Conservation (phyloP, 2,113 vertebrate genomes). For the Marcusenius ussheri region DNA sequence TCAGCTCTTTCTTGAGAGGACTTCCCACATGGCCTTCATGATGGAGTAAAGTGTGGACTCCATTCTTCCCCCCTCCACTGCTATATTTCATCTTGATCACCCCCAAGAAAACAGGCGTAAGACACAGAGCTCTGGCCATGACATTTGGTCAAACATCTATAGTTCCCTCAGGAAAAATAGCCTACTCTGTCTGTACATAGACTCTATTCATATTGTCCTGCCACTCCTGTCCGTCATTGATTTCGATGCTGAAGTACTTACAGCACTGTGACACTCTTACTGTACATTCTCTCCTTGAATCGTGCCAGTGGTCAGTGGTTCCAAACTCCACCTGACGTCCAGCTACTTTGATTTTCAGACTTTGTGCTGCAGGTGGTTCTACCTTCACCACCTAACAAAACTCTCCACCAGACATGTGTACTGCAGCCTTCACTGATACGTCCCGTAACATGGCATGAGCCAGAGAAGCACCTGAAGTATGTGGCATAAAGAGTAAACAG, state of each 20-base stretch:
- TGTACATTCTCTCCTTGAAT: background rate
- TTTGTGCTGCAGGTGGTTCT: background rate
- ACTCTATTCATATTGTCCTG: background rate
- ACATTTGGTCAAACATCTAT: background rate
- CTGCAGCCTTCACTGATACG: background rate
- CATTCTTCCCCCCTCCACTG: background rate
- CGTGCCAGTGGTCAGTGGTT: background rate
- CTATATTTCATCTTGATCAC: background rate
- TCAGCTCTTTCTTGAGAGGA: background rate
- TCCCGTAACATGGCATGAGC: background rate
- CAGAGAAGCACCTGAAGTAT: background rate
- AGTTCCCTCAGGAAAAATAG: background rate
- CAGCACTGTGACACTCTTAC: background rate
- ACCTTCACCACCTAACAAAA: background rate
- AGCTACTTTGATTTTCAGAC: background rate
- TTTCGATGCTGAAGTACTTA: background rate
- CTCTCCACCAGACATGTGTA: background rate
- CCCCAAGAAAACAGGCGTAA: background rate
- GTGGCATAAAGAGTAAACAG: background rate
- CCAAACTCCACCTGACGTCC: background rate
- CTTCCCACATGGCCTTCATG: background rate
- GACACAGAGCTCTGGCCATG: background rate
- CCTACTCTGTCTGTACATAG: background rate
- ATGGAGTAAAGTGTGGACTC: background rate
- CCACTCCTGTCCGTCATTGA: background rate